Evolutionary conservation across 2,113 vertebrate species (phyloP).

Genomic region (Phylloscopus trochilus): DNA sequence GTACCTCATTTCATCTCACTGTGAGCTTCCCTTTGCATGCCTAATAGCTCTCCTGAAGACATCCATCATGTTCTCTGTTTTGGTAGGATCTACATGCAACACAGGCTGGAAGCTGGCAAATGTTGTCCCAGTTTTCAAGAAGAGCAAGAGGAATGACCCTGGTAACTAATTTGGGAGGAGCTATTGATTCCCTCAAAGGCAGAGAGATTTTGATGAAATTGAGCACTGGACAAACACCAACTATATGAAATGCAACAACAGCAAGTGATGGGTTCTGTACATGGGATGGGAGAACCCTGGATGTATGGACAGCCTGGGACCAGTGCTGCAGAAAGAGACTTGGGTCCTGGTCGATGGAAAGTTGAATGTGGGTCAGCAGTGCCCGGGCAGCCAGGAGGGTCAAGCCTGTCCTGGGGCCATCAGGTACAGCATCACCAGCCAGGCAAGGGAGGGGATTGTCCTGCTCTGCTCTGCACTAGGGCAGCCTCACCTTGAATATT

Average conservation of each 20-base stretch:
- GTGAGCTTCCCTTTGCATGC: not conserved
- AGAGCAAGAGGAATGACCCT: not conserved
- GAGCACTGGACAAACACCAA: not conserved
- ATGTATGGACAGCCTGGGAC: not conserved
- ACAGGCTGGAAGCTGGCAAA: not conserved
- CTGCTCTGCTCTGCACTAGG: not conserved
- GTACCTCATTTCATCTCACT: not conserved
- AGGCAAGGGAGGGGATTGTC: not conserved
- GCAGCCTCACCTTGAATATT: not conserved
- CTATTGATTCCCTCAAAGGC: not conserved
- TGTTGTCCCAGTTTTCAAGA: not conserved
- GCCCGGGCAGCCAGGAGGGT: not conserved
- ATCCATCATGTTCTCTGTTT: not conserved
- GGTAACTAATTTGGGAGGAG: not conserved
- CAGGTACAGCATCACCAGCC: not conserved
- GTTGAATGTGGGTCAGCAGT: not conserved
- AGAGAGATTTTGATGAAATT: not conserved
- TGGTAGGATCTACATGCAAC: not conserved
- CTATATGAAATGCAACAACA: accelerated
- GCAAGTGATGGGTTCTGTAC: not conserved
- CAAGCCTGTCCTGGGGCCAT: not conserved
- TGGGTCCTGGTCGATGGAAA: not conserved
- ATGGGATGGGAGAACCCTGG: not conserved
- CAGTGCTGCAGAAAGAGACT: not conserved
- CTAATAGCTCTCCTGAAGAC: not conserved